Evolutionary conservation across 2,113 vertebrate species (phyloP).

Genomic region (Amphilophus citrinellus): DNA sequence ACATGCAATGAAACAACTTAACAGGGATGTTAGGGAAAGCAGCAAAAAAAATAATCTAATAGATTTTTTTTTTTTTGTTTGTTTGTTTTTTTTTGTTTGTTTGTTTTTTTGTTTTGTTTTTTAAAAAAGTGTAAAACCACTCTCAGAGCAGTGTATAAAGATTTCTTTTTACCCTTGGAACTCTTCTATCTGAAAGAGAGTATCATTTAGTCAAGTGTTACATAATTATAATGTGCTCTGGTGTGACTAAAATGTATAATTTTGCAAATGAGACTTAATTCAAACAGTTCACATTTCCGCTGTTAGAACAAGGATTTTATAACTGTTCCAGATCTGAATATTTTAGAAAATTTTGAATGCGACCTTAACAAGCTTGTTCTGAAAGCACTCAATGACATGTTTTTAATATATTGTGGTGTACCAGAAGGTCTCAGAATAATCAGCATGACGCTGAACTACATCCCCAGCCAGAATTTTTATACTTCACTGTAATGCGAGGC

Average conservation of each 20-base stretch:
- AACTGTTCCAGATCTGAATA: neutral
- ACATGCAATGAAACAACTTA: neutral
- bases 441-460: neutral
- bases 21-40: neutral
- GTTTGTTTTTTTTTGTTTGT: too few relatives aligned
- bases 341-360: neutral
- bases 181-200: neutral
- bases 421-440: neutral
- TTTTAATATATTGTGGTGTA: neutral
- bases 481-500: neutral
- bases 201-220: neutral
- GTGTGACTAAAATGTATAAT: neutral
- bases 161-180: neutral
- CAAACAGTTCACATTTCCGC: neutral
- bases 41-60: neutral
- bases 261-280: neutral
- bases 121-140: neutral
- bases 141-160: neutral
- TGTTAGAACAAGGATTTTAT: neutral
- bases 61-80: too few relatives aligned
- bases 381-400: neutral
- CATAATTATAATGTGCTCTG: neutral
- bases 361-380: neutral
- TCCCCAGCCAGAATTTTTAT: neutral
- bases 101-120: too few relatives aligned